These are phyloP conservation scores for Nebria ingens DNA, from an alignment of 1,140 invertebrate genomes.

Conservation along the genomic window DNA sequence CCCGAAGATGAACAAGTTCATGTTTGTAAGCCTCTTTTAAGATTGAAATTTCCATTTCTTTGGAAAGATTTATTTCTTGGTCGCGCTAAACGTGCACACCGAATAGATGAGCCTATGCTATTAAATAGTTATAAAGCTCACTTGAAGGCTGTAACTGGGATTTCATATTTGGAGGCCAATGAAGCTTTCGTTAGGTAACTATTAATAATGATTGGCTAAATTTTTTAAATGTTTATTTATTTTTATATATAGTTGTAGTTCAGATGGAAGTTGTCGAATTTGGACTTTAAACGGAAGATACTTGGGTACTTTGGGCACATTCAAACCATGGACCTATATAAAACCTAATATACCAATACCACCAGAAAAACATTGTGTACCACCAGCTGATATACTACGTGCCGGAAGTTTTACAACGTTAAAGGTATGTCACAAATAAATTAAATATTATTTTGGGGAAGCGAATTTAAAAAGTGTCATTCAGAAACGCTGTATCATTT, in stretches of 20 bases:
- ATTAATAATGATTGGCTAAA: too few relatives aligned
- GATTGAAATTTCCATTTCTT: slow-evolving; percentile 58
- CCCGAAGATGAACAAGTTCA: slow-evolving; percentile 29
- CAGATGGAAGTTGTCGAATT: slow-evolving; percentile 56
- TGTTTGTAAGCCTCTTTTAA: slow-evolving; percentile 44
- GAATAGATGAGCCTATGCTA: slow-evolving; percentile 49
- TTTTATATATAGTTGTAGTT: slow-evolving; percentile 46
- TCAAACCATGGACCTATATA: slow-evolving; percentile 43
- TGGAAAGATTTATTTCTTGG: slow-evolving; percentile 46
- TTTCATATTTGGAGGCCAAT: slow-evolving; percentile 47
- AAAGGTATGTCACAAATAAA: slow-evolving; percentile 34
- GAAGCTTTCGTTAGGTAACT: slow-evolving; percentile 48
- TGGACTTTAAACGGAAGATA: slow-evolving; percentile 59
- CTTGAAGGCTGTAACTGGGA: slow-evolving; percentile 44
- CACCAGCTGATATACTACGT: slow-evolving; percentile 53
- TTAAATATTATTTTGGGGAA: background rate
- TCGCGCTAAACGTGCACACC: slow-evolving; percentile 48
- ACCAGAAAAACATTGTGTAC: slow-evolving; percentile 34
- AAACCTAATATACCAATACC: slow-evolving; percentile 34
- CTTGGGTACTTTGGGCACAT: slow-evolving; percentile 55
- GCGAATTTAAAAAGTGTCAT: slow-evolving; percentile 29
- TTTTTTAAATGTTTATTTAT: too few relatives aligned
- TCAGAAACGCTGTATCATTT: too few relatives aligned
- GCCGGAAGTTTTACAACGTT: slow-evolving; percentile 55
- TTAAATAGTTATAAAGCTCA: slow-evolving; percentile 53